phyloP scores from a whole-genome alignment of 2,797 vertebrate genomes.

The Nannoperca australis region DNA sequence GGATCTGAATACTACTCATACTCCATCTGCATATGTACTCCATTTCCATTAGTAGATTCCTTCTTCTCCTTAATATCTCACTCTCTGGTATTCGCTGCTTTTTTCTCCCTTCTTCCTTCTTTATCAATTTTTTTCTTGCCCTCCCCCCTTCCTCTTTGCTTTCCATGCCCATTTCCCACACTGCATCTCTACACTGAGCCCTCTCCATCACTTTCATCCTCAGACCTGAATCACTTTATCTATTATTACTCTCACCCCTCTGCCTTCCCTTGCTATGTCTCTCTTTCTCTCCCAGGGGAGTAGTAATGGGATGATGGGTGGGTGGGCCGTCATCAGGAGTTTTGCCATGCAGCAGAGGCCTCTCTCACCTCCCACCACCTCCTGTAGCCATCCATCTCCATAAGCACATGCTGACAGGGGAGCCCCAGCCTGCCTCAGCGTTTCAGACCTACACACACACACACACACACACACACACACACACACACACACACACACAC shows the following conservation, averaged over 20 bases:
- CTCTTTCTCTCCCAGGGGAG: constrained; percentile 73
- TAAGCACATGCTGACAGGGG: constrained; percentile 66
- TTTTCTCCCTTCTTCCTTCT: constrained; percentile 3
- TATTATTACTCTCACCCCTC: constrained; percentile 37
- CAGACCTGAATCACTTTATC: constrained; percentile 55
- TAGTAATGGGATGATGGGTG: constrained; percentile 90
- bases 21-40: background rate
- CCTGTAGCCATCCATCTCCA: constrained; percentile 81
- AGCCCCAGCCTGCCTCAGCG: constrained; percentile 56
- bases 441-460: constrained; percentile 39
- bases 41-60: background rate
- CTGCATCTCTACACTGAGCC: constrained; percentile 15
- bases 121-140: background rate
- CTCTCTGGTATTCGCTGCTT: background rate
- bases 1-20: background rate
- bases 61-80: constrained; percentile 1
- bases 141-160: background rate
- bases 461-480: too few relatives aligned
- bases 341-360: constrained; percentile 66
- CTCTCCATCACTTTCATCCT: constrained; percentile 53
- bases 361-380: constrained; percentile 77
- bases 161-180: constrained; percentile 28
- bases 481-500: constrained; percentile 13
- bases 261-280: constrained; percentile 11
- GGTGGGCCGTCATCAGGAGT: constrained; percentile 74